Evolutionary conservation across 2,113 vertebrate species (phyloP), one percentile per base, ranked within the genome.

Genomic region (Sylvietta virens): DNA sequence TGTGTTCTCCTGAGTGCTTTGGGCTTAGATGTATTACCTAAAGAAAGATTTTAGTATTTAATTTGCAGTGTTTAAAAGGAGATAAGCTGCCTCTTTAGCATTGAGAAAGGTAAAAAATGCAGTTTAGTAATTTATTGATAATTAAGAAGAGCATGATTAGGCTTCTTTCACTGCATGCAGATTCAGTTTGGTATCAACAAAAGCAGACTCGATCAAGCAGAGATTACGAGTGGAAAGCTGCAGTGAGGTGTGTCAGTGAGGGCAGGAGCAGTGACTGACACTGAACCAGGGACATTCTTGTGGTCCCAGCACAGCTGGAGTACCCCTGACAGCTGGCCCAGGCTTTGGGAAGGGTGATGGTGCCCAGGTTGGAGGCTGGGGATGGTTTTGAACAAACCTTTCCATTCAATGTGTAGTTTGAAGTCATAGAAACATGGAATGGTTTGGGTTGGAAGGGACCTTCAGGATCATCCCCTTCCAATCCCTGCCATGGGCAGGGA

Each of bases 381-480:
- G 12, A 12, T 48, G 7, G 10, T 56, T 44, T 13, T 37, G n/a
- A 57, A 19, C 19, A 77, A 67, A 79, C 13, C 31, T 62, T 62
- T 45, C 22, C 10, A 5, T 67, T n/a, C 54, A 16, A 2, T 5
- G 18, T 44, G 11, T 19, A 10, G 6, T 39, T 61, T 27, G 65
- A 81, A 81, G 53, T 21, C 0, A 0, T 15, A 48, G 64, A 61
- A 30, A 10, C 6, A 7, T 1, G 7, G 48, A 31, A 39, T 48
- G 19, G 9, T 47, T 93, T 65, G 48, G 3, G 28, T 28, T 72
- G 48, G 40, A 50, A 81, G 6, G 33, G 28, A 20, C 27, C 28
- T 45, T 45, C 27, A 35, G 72, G 28, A 4, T 35, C 18, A 30
- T 24, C 21, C 39, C 10, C 13, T 80, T 33, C 51, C 30, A 40